Evolutionary conservation across 1,140 invertebrate species (phyloP), one percentile per base, ranked within the genome.

Genomic region (Heliothis subflexa): DNA sequence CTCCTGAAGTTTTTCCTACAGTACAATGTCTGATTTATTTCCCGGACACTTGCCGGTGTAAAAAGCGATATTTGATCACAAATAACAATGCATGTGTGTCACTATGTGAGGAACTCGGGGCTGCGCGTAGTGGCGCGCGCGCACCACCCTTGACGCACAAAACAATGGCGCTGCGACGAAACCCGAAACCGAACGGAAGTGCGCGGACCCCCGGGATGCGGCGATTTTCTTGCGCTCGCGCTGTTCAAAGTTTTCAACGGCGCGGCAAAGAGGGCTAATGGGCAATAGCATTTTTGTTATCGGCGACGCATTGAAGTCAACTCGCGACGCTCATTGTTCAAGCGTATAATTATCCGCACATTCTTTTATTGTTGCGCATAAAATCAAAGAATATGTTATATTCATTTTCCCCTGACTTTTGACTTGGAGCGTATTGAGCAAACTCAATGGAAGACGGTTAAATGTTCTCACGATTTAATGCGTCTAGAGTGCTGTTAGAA

Each of bases 371-470:
- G 89, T 94, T 87, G 88, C 86, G 85, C 84, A 85, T 80, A 87
- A 89, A 92, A 90, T 90, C 88, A 91, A 91, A 93, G 89, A 93
- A 94, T 93, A 93, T 93, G 91, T 87, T 92, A 85, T 88, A 82
- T 90, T 90, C 87, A 82, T 76, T 90, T 89, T 87, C 88, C 91
- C 90, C 89, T 90, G 91, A 92, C 89, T 93, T 91, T 90, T 92
- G 86, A 89, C 86, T 89, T 73, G 81, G 83, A 87, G 78, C 88
- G 82, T 91, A 89, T 91, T 92, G 89, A 84, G 72, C 81, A 78
- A 79, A 83, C 71, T 88, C 83, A 86, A 88, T 88, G 75, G 83
- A 87, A 84, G 88, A 93, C 93, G 91, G 93, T 94, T 94, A 93
- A 92, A 91, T 89, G 83, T 93, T 94, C 93, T 93, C 93, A 94